Base-by-base conservation (phyloP, 1,140 invertebrate species). In the Sycophila sp. region DNA sequence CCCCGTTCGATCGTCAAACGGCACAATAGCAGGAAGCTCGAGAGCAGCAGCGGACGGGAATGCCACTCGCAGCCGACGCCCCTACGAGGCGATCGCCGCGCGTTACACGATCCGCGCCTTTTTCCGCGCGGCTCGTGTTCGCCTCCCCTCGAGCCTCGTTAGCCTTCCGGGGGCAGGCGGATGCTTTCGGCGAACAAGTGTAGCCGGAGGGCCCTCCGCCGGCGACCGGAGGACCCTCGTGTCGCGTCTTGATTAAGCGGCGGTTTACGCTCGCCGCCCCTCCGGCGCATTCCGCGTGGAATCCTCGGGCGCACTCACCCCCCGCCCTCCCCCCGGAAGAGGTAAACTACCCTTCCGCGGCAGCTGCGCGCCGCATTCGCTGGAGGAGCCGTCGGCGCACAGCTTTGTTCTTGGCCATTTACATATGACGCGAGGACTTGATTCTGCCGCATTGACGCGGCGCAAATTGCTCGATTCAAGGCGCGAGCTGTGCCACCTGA, bases 221-320 rank as follows among this genome's bases (percentile, higher is more conserved):
- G 13, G n/a, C 17, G 45, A 38, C 42, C 13, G 26, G 72, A 77
- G 72, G 59, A 75, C 73, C 75, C 76, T 74, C 71, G 67, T 66
- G 69, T 77, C 77, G 65, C 69, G 72, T 81, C 80, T 82, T 82
- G 80, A 82, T 82, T 80, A 80, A 80, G 76, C 77, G 73, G 66
- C 72, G 75, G 74, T 77, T 80, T 77, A 75, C 78, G 78, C 75
- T 78, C 77, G 63, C 19, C 42, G 30, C 30, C 36, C 11, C 19
- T 47, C 51, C n/a, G 51, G 24, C 15, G n/a, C 28, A 30, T 19
- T 28, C 51, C 24, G 13, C 6, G 4, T 13, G 19, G 28, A 55
- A 55, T 55, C 42, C 42, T n/a, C n/a, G n/a, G n/a, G n/a, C n/a
- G n/a, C n/a, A n/a, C n/a, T n/a, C n/a, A n/a, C n/a, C n/a, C n/a